Evolutionary conservation across 2,113 vertebrate genomes (phyloP), one percentile per base, ranked within the genome.

Genomic region (Mus musculus): DNA sequence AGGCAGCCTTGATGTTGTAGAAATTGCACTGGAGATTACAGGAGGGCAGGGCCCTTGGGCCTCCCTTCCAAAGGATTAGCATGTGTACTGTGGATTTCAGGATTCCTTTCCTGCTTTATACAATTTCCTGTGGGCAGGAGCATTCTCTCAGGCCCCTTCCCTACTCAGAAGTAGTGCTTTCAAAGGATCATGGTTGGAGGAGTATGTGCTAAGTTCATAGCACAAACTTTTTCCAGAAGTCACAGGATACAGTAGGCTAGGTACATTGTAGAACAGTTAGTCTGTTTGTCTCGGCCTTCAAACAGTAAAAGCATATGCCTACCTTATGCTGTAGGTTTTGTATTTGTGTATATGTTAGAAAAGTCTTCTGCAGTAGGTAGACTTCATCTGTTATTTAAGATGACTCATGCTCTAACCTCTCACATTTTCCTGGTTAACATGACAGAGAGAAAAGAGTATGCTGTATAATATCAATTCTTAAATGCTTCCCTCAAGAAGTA

Each of bases 1-100:
- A 6, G 75, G 26, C 6, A 6, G n/a, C 87, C 52, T 80, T 90
- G 88, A 69, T 94, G 72, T 76, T 63, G 1, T 5, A 56, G 33
- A 33, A 93, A 78, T 91, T 84, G 30, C 82, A 88, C 92, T 84
- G 61, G 61, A 89, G 52, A 89, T 92, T 81, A 84, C 1, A 42
- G 14, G 39, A 90, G 85, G 76, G 61, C 65, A 11, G 52, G 67
- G 81, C 65, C 86, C 56, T 56, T 13, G 77, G 85, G 65, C 42
- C 86, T 92, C 88, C 42, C 77, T 85, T 90, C 71, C 54, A 92
- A 90, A 90, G 24, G 73, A 84, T 65, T 13, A 39, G 9, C 6
- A 22, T 33, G 13, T 11, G 13, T 52, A 67, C 39, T 59, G 6
- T 49, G 13, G 7, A 26, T 88, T 76, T 46, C 33, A 26, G 33